Evolutionary conservation across 2,113 vertebrate species (phyloP).

Genomic region (Accipiter cooperii): DNA sequence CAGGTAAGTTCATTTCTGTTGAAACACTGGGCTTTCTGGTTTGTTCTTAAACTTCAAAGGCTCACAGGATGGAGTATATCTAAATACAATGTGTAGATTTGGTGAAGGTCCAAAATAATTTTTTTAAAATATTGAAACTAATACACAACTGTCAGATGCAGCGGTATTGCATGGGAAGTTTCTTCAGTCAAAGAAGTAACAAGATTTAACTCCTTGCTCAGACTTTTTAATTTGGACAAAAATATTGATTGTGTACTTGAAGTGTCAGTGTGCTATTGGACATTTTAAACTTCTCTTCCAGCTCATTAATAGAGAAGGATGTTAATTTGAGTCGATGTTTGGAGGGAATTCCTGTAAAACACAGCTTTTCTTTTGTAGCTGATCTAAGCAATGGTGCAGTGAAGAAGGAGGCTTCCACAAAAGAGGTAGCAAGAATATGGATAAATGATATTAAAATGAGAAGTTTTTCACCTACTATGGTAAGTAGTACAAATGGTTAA

Average conservation of each 20-base stretch:
- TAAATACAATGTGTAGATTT: neutral
- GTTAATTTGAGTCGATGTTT: neutral
- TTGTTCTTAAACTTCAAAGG: neutral
- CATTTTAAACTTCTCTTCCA: neutral
- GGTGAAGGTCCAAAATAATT: neutral
- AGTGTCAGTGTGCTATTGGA: neutral
- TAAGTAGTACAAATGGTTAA: slow-evolving; percentile 48
- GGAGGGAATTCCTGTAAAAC: neutral
- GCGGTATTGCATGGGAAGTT: neutral
- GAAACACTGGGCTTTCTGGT: neutral
- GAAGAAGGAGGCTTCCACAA: slow-evolving; percentile 90
- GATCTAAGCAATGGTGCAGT: slow-evolving; percentile 90
- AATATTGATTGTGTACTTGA: neutral
- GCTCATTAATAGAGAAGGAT: neutral
- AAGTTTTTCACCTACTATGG: slow-evolving; percentile 86
- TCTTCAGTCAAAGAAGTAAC: neutral
- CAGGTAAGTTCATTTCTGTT: slow-evolving; percentile 30
- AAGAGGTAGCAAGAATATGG: slow-evolving; percentile 93
- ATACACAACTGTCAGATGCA: neutral
- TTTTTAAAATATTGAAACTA: neutral
- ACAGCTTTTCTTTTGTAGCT: slow-evolving; percentile 69
- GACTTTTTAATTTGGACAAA: neutral
- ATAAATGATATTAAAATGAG: slow-evolving; percentile 90
- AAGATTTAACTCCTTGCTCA: neutral
- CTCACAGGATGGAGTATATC: neutral